Evolutionary conservation across 2,113 vertebrate species (phyloP), one percentile per base, ranked within the genome.

Genomic region (Pungitius pungitius): DNA sequence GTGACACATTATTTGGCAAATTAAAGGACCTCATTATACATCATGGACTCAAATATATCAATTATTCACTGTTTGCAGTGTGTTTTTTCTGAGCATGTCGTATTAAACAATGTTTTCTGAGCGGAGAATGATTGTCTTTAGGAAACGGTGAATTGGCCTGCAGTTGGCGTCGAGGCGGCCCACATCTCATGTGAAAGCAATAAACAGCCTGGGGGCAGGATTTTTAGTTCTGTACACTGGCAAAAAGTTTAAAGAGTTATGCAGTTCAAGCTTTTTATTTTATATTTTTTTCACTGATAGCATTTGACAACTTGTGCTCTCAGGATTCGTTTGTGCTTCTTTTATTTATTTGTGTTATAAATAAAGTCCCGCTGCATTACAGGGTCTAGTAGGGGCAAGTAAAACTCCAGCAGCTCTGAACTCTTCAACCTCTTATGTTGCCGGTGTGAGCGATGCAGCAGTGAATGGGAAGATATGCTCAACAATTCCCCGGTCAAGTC

Each of bases 131-230:
- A 69, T 80, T 78, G 64, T 43, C 74, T 85, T 82, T 80, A 68
- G 86, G 85, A 85, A 75, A 67, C 45, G 75, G 59, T 43, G 62
- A 72, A 73, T 60, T 74, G 47, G 66, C 76, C 71, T 81, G 56
- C 55, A 77, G 73, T 82, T 84, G 71, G 60, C 84, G 70, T 68
- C 30, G 59, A 54, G 12, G 40, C 35, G 49, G 66, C 40, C 20
- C 54, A 59, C 71, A 77, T 67, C 64, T 75, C 78, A 82, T 75
- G 55, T 75, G 85, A 56, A 69, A 72, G 80, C 63, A 79, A 77
- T 75, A 81, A 86, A 87, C 75, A 87, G 73, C 85, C 78, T 61
- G 69, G 54, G 80, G 85, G 75, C 52, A 79, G 37, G 26, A 69
- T 58, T 63, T 74, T 74, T 49, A 66, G 60, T 12, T 82, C 33